These are phyloP conservation scores for Autographa pulchrina DNA, from an alignment of 2,888 invertebrate species.

Conservation along the genomic window DNA sequence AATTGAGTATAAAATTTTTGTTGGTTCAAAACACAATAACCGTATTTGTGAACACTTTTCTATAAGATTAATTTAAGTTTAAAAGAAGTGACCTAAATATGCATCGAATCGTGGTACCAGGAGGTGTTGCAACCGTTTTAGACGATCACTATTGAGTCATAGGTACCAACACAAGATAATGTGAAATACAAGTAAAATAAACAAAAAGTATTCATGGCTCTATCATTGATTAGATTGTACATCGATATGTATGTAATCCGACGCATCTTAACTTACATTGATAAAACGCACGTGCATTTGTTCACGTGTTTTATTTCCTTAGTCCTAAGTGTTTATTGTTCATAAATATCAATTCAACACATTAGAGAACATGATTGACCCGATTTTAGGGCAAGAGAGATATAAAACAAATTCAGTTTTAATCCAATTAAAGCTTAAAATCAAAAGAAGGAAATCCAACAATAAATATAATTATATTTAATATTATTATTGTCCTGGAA, in stretches of 20 bases:
- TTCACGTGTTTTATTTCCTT: too few species aligned
- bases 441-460: too few species aligned
- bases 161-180: not conserved
- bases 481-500: too few species aligned
- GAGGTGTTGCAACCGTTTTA: slow-evolving; percentile 36
- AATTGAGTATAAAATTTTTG: not conserved
- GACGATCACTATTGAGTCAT: slow-evolving; percentile 27
- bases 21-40: slow-evolving; percentile 2
- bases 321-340: too few species aligned
- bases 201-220: not conserved
- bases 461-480: too few species aligned
- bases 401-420: too few species aligned
- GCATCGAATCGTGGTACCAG: slow-evolving; percentile 21
- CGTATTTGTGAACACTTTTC: slow-evolving; percentile 12
- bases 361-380: too few species aligned
- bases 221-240: not conserved
- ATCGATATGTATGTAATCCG: not conserved
- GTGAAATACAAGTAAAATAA: not conserved
- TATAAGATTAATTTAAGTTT: slow-evolving; percentile 7
- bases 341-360: too few species aligned
- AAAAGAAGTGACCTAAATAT: slow-evolving; percentile 47
- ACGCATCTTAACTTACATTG: not conserved
- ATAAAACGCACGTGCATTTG: too few species aligned
- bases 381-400: too few species aligned
- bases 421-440: too few species aligned